These are phyloP conservation scores for Dioctria rufipes DNA, from an alignment of 2,888 invertebrate species.

Conservation along the genomic window DNA sequence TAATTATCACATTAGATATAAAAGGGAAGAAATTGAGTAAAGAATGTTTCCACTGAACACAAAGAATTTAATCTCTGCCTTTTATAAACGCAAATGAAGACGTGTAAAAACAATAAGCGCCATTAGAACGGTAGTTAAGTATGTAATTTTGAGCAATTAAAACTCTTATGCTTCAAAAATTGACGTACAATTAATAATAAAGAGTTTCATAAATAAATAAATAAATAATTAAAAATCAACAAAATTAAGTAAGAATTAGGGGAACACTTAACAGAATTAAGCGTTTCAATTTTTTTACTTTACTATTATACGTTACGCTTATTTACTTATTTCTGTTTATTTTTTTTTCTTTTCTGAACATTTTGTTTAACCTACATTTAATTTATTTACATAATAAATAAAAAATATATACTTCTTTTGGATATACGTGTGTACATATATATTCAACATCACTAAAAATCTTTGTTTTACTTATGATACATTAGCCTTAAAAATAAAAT, in stretches of 20 bases:
- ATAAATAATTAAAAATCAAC: not conserved
- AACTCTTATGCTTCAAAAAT: too few species aligned
- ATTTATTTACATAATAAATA: slow-evolving; percentile 49
- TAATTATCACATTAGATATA: too few species aligned
- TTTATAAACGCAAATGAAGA: too few species aligned
- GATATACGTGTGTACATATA: slow-evolving; percentile 23
- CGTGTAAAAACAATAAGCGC: too few species aligned
- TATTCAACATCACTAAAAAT: slow-evolving; percentile 47
- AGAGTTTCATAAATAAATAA: too few species aligned
- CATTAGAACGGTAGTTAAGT: too few species aligned
- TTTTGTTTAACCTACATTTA: slow-evolving; percentile 33
- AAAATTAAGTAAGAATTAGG: slow-evolving; percentile 28
- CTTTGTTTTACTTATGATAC: slow-evolving; percentile 13
- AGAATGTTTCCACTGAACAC: too few species aligned
- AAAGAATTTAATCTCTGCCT: too few species aligned
- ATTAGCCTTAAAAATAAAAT: slow-evolving; percentile 45
- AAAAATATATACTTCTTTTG: slow-evolving; percentile 34
- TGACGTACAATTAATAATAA: too few species aligned
- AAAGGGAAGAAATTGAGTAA: too few species aligned
- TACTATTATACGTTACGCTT: slow-evolving; percentile 30
- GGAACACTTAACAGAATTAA: slow-evolving; percentile 30
- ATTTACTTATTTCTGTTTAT: not conserved
- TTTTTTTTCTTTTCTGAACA: slow-evolving; percentile 6
- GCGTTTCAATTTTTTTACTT: slow-evolving; percentile 31
- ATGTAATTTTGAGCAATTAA: too few species aligned